Evolutionary conservation across 1,140 invertebrate species (phyloP).

Genomic region (Drosophila oshimai): DNA sequence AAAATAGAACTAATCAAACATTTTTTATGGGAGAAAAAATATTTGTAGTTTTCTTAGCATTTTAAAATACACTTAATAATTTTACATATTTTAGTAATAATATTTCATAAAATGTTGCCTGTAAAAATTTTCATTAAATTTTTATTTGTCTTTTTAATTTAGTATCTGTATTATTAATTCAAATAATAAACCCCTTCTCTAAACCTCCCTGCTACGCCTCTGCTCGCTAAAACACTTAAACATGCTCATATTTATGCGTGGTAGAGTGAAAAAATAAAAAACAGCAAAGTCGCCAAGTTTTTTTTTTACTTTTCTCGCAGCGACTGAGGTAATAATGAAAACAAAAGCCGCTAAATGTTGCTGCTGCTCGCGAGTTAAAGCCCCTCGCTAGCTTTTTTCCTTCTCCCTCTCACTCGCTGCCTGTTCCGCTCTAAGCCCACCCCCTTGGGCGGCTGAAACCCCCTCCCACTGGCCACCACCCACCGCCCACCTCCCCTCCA

Average conservation of each 20-base stretch:
- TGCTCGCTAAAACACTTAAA: slow-evolving; percentile 1
- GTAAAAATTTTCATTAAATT: too few species aligned
- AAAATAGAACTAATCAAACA: too few species aligned
- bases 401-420: not conserved
- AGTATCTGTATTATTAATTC: too few species aligned
- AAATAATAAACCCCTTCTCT: not conserved
- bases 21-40: too few species aligned
- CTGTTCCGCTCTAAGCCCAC: not conserved
- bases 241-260: slow-evolving; percentile 30
- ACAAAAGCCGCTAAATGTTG: slow-evolving; percentile 49
- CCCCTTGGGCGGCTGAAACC: not conserved
- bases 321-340: slow-evolving; percentile 38
- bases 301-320: slow-evolving; percentile 30
- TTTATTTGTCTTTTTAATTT: too few species aligned
- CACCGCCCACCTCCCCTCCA: slow-evolving; percentile 4
- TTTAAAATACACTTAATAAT: too few species aligned
- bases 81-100: too few species aligned
- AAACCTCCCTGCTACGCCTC: not conserved
- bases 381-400: slow-evolving; percentile 12
- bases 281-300: slow-evolving; percentile 41
- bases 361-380: too few species aligned
- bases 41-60: too few species aligned
- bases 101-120: too few species aligned
- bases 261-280: slow-evolving; percentile 38
- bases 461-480: too few species aligned